Evolutionary conservation across 2,113 vertebrate species (phyloP).

Genomic region (Rallus limicola): DNA sequence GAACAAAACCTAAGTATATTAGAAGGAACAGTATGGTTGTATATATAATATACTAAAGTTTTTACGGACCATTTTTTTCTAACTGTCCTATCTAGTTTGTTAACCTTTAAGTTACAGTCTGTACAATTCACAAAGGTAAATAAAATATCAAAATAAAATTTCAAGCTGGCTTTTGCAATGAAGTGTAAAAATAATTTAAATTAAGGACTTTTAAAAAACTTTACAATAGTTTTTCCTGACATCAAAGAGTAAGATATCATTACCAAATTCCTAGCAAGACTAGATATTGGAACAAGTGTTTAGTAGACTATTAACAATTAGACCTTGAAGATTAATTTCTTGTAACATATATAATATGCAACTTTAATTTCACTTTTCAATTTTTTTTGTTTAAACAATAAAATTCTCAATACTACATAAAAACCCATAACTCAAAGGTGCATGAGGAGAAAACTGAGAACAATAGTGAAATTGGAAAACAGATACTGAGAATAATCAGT

Average conservation of each 20-base stretch:
- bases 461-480: background rate
- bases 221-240: background rate
- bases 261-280: background rate
- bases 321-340: background rate
- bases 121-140: background rate
- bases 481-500: background rate
- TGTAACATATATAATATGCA: background rate
- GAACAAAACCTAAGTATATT: background rate
- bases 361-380: background rate
- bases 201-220: no score
- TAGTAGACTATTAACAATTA: background rate
- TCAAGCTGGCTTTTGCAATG: background rate
- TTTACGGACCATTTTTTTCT: background rate
- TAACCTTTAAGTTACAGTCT: conserved; percentile 2
- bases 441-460: background rate
- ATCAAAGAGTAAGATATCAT: background rate
- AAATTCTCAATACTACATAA: background rate
- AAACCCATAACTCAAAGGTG: background rate
- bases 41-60: background rate
- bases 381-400: background rate
- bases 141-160: conserved; percentile 8
- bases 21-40: background rate
- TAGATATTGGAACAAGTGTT: background rate
- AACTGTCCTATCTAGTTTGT: background rate
- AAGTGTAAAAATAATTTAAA: background rate